A percentile compares a stretch with the other conserved stretches of the same genome.
Conservation (phyloP, 1,140 invertebrate species). For the Trachymyrmex septentrionalis region DNA sequence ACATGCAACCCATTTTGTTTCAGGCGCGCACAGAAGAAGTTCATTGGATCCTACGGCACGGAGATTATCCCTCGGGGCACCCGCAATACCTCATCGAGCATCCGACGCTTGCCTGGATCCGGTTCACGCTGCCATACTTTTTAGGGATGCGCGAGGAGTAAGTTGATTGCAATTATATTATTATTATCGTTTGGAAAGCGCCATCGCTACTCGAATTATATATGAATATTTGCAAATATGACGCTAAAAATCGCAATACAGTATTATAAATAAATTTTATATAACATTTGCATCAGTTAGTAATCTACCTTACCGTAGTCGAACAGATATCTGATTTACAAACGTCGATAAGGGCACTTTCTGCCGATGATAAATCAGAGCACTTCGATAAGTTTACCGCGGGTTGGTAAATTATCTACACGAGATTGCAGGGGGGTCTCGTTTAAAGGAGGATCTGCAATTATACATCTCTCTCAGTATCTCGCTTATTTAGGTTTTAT, state of each 20-base stretch:
- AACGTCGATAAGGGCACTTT: not conserved
- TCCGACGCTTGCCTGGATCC: slow-evolving; percentile 92
- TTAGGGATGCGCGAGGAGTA: slow-evolving; percentile 95
- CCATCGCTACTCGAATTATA: not conserved
- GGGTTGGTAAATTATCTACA: not conserved
- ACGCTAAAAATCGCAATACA: not conserved
- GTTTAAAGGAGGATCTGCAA: not conserved
- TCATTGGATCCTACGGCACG: slow-evolving; percentile 91
- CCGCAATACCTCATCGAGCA: slow-evolving; percentile 88
- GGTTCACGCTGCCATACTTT: slow-evolving; percentile 94
- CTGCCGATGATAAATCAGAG: not conserved
- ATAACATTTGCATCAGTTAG: not conserved
- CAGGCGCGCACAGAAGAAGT: slow-evolving; percentile 91
- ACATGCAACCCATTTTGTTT: slow-evolving; percentile 67
- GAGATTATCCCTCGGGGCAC: slow-evolving; percentile 91
- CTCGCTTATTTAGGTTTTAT: not conserved
- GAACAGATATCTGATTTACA: not conserved
- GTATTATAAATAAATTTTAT: not conserved
- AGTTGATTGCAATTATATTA: slow-evolving; percentile 84
- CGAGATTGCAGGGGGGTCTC: not conserved
- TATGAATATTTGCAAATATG: not conserved
- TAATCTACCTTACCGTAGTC: not conserved
- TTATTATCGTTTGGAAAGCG: not conserved
- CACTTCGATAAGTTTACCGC: not conserved
- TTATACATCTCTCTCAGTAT: not conserved